These are phyloP conservation scores for Megaceryle maxima DNA, from an alignment of 2,113 vertebrate species.

Conservation along the genomic window DNA sequence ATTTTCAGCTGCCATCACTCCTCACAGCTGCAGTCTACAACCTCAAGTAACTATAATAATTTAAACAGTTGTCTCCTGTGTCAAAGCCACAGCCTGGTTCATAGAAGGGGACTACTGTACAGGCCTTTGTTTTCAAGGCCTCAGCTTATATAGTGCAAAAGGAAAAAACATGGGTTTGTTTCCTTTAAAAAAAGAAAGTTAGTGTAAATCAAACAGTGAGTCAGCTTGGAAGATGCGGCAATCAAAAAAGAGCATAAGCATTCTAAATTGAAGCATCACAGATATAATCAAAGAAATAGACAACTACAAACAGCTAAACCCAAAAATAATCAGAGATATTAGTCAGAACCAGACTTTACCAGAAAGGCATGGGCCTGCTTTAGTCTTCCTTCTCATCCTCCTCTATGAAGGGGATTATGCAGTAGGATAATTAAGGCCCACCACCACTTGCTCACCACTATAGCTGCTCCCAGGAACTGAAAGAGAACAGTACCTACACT, in stretches of 20 bases:
- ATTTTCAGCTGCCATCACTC: neutral
- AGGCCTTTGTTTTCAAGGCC: neutral
- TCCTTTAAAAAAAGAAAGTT: neutral
- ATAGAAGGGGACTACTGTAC: neutral
- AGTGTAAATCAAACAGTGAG: neutral
- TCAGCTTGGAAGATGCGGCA: neutral
- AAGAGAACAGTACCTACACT: neutral
- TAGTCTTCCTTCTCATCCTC: neutral
- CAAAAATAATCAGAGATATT: neutral
- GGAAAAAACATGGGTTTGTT: neutral
- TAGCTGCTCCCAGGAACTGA: neutral
- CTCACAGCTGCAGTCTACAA: neutral
- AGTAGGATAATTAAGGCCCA: accelerated
- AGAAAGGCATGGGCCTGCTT: neutral
- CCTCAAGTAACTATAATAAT: neutral
- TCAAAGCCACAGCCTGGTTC: neutral
- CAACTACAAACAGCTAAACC: neutral
- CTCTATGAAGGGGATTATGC: neutral
- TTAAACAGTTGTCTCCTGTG: neutral
- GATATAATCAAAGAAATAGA: neutral
- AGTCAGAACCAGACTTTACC: neutral
- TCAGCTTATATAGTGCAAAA: neutral
- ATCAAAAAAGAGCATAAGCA: neutral
- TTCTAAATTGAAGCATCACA: neutral
- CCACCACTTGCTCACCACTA: accelerated